A percentile compares a stretch with the other conserved stretches of the same genome.
Evolutionary conservation across 2,888 invertebrate species (phyloP).

Genomic region (Cyaniris semiargus): DNA sequence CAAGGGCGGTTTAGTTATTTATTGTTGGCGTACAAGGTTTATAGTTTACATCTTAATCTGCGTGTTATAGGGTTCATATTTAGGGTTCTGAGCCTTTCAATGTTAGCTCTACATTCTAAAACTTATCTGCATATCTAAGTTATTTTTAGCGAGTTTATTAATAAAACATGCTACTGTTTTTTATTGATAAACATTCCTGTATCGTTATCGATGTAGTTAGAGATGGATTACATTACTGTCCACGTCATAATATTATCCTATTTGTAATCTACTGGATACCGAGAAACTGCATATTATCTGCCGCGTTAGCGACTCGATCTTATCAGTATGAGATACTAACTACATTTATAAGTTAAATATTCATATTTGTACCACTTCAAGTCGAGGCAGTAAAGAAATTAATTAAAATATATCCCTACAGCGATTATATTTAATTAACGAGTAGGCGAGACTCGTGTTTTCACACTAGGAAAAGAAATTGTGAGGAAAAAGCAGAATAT

Average conservation of each 20-base stretch:
- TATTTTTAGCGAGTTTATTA: not conserved
- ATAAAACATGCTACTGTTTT: not conserved
- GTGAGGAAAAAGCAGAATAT: not conserved
- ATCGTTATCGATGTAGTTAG: slow-evolving; percentile 8
- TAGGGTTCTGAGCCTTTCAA: not conserved
- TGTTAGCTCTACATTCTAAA: not conserved
- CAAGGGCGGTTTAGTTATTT: too few species aligned
- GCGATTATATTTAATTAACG: slow-evolving; percentile 3
- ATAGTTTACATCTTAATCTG: too few species aligned
- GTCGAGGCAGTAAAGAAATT: slow-evolving; percentile 6
- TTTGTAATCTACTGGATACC: slow-evolving; percentile 19
- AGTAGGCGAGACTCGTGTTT: slow-evolving; percentile 6
- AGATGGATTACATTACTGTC: slow-evolving; percentile 17
- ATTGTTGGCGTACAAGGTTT: too few species aligned
- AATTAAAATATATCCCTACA: slow-evolving; percentile 13
- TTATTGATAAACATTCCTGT: not conserved
- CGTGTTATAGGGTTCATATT: too few species aligned
- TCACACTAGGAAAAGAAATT: not conserved
- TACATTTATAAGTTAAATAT: slow-evolving; percentile 19
- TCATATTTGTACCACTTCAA: slow-evolving; percentile 22
- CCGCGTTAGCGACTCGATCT: slow-evolving; percentile 18
- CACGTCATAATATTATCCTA: slow-evolving; percentile 15
- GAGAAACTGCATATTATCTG: slow-evolving; percentile 22
- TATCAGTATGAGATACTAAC: slow-evolving; percentile 19
- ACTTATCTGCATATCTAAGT: not conserved